These are phyloP conservation scores for Phalloptychus januarius DNA, from an alignment of 2,797 vertebrate species.

Conservation along the genomic window DNA sequence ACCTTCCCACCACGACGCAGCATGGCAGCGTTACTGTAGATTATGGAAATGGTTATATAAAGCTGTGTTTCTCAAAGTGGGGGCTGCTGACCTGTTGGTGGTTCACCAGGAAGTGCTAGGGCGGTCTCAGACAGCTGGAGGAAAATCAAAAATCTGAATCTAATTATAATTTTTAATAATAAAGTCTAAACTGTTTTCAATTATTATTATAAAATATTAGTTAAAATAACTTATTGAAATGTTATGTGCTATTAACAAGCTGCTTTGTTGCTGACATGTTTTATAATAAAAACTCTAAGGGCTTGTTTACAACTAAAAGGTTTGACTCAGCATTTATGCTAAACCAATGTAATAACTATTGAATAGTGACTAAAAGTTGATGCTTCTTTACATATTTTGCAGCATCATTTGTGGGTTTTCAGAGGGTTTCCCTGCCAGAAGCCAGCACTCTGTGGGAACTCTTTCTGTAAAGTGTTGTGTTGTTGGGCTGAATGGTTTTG, in stretches of 20 bases:
- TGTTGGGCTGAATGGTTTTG: background rate
- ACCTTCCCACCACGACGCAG: background rate
- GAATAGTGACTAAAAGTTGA: background rate
- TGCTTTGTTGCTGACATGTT: background rate
- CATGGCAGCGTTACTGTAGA: background rate
- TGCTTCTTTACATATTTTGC: background rate
- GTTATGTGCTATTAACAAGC: background rate
- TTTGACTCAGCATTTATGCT: background rate
- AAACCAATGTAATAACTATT: background rate
- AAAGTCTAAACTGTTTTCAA: background rate
- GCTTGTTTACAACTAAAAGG: background rate
- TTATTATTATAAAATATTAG: background rate
- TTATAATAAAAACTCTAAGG: background rate
- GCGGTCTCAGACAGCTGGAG: background rate
- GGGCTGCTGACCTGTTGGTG: background rate
- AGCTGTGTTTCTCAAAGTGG: background rate
- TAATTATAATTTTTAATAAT: background rate
- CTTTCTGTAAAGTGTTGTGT: background rate
- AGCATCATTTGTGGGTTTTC: background rate
- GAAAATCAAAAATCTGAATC: background rate
- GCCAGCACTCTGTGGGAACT: background rate
- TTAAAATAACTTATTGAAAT: background rate
- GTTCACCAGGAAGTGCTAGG: no score
- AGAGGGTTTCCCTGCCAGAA: background rate
- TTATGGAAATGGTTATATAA: background rate